Evolutionary conservation across 2,888 invertebrate species (phyloP).

Genomic region (Abrostola triplasia): DNA sequence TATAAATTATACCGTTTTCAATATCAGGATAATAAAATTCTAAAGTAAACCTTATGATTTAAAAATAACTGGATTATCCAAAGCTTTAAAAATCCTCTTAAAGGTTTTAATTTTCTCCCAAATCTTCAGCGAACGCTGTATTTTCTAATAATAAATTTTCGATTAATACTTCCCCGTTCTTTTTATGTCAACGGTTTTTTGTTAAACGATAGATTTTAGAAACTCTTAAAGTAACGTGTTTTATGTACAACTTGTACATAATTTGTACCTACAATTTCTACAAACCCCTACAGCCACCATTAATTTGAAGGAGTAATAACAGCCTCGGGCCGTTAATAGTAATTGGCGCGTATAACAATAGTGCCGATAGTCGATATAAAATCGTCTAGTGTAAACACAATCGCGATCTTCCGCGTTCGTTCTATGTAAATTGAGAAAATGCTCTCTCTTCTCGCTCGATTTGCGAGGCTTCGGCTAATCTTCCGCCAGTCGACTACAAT

Average conservation of each 20-base stretch:
- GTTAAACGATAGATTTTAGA: slow-evolving; percentile 33
- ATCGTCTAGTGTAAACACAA: slow-evolving; percentile 73
- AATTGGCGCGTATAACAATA: slow-evolving; percentile 38
- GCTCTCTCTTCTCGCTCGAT: slow-evolving; percentile 84
- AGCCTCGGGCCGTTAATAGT: slow-evolving; percentile 27
- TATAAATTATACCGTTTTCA: slow-evolving; percentile 51
- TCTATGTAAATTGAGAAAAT: slow-evolving; percentile 86
- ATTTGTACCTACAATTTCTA: slow-evolving; percentile 8
- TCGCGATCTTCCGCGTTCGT: slow-evolving; percentile 78
- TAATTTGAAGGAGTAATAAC: slow-evolving; percentile 19
- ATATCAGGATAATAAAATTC: slow-evolving; percentile 53
- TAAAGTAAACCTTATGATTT: slow-evolving; percentile 62
- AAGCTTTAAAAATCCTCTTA: slow-evolving; percentile 66
- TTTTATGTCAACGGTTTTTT: slow-evolving; percentile 45
- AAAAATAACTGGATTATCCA: slow-evolving; percentile 67
- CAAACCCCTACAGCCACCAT: slow-evolving; percentile 4
- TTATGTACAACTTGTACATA: slow-evolving; percentile 8
- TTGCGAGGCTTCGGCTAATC: slow-evolving; percentile 87
- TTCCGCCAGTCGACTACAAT: slow-evolving; percentile 87
- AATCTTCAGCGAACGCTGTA: slow-evolving; percentile 51
- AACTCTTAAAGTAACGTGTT: slow-evolving; percentile 6
- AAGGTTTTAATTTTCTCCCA: slow-evolving; percentile 68
- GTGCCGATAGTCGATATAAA: slow-evolving; percentile 55
- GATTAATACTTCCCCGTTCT: slow-evolving; percentile 45
- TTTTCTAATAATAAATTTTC: slow-evolving; percentile 58